Evolutionary conservation across 2,797 vertebrate species (phyloP), one percentile per base, ranked within the genome.

Genomic region (Helarctos malayanus): DNA sequence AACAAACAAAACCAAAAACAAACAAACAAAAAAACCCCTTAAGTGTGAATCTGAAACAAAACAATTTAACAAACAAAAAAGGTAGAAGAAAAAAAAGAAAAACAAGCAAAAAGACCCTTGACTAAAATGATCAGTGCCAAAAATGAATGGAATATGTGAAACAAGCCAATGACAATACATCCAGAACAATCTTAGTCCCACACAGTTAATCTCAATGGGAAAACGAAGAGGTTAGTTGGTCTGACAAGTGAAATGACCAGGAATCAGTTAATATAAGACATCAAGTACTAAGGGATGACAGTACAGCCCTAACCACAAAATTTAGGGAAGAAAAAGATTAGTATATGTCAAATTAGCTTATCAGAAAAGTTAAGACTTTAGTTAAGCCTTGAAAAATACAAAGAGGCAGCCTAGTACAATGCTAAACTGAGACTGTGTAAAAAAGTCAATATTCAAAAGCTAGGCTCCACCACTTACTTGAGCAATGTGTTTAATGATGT

Each of bases 21-120:
- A 38, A 7, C 2, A 15, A 65, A 8, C 32, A 82, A 69, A n/a
- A 82, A 83, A 65, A 7, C 1, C 41, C 41, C 32, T 29, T 75
- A 82, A 86, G 61, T 54, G 2, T 52, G 12, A 75, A 95, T 69
- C 63, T 97, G 45, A 93, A 85, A 93, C 12, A 91, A 94, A 92
- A 59, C 8, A 3, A 38, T 25, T 47, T 41, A 94, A 54, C 32
- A 86, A 95, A 41, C 41, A 41, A 57, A 96, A 90, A 69, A 69
- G 16, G 32, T 4, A 49, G 14, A 92, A 61, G 11, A 41, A 69
- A 63, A 71, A 5, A 69, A 61, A 88, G 41, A 41, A 35, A 78
- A 54, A 29, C 16, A 79, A 69, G 63, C 45, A 89, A 25, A 47
- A 94, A 47, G 90, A 80, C 18, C 45, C 71, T 25, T 25, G 13